Evolutionary conservation across 2,113 vertebrate species (phyloP).

Genomic region (Engystomops pustulosus): DNA sequence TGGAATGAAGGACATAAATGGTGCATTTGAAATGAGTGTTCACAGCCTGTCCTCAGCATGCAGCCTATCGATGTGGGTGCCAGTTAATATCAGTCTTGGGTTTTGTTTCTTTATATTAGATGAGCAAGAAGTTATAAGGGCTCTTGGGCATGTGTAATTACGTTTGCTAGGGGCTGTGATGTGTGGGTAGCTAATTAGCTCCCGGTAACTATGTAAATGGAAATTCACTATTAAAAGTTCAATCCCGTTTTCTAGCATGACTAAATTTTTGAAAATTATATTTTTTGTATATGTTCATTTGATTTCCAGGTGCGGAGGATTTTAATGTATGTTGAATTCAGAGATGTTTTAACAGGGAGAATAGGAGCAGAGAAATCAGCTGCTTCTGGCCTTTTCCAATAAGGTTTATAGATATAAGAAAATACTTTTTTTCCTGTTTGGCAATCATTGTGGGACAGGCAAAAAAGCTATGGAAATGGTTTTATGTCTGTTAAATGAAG

Average conservation of each 20-base stretch:
- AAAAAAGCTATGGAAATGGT: background rate
- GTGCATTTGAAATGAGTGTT: background rate
- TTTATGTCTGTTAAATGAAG: no score
- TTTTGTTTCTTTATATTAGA: background rate
- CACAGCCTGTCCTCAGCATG: background rate
- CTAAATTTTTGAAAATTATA: conserved; percentile 47
- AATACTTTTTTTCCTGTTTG: no score
- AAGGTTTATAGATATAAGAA: no score
- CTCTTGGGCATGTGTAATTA: conserved; percentile 31
- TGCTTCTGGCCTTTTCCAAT: no score
- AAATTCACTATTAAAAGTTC: conserved; percentile 53
- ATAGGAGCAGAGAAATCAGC: background rate
- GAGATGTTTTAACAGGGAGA: background rate
- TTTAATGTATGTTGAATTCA: conserved; percentile 21
- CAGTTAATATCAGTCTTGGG: conserved; percentile 30
- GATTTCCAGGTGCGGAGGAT: conserved; percentile 37
- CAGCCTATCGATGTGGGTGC: conserved; percentile 14
- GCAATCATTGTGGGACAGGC: no score
- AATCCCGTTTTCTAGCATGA: conserved; percentile 27
- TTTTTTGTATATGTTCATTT: conserved; percentile 34
- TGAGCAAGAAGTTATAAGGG: conserved; percentile 8
- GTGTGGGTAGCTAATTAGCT: conserved; percentile 31
- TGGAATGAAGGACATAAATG: background rate
- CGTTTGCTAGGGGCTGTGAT: conserved; percentile 22
- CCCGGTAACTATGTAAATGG: conserved; percentile 41